Base-by-base conservation (phyloP, 2,797 vertebrate genomes). In the Brachyalestes nurse region DNA sequence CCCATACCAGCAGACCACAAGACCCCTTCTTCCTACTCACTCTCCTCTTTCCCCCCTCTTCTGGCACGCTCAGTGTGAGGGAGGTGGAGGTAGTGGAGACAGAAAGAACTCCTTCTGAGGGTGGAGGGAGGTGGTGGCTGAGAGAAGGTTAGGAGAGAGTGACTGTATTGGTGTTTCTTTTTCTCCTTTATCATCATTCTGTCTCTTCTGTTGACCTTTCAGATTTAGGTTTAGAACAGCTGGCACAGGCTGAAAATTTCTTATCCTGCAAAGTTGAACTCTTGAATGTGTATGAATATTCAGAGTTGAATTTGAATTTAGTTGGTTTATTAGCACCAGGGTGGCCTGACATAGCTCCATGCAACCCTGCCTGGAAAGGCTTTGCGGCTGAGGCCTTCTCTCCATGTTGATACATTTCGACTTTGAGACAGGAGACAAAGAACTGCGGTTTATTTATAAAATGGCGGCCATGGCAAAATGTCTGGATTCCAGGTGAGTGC, bases 401-500 rank as follows among this genome's bases (percentile, higher is more conserved):
- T 16, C 0, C 13, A 1, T 55, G 7, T 6, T 64, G 74, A 60
- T 72, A 58, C 72, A 77, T 38, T 25, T 42, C 49, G n/a, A 17
- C 28, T 70, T 72, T 79, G 49, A 85, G 77, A 84, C 71, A 75
- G 85, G 10, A 76, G 65, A 75, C 53, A 70, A 66, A 49, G 51
- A 64, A 66, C 62, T 76, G 66, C 53, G 79, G 45, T 19, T 83
- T 87, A 82, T 87, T 82, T 85, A 82, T 87, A 87, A 88, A 72
- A 91, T 90, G 90, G 90, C 81, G 78, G 80, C 78, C 17, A 38
- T 58, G 65, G 80, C 66, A 81, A 87, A 91, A 93, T 91, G 88
- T 86, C 80, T 88, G 90, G 69, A 90, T 90, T 89, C 86, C 91
- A 85, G 89, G 89, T 92, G 90, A 91, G 90, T 81, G 67, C 14